Conservation (phyloP, 2,888 invertebrate species). For the Micoletzkya japonica region DNA sequence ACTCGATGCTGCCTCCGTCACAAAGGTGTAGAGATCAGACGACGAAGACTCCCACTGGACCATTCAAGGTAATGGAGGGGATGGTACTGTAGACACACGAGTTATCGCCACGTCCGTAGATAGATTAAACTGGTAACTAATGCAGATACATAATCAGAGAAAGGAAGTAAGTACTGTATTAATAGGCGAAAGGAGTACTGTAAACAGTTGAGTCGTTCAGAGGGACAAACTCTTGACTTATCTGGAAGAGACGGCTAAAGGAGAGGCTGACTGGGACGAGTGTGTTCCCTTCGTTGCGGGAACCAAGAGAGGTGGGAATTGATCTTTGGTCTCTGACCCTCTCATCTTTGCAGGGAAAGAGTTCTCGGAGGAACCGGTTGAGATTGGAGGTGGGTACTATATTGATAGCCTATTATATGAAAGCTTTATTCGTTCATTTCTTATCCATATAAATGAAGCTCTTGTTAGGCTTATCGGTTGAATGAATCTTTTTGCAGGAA, state of each 20-base stretch:
- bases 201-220: slow-evolving; percentile 5
- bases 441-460: background rate
- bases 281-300: slow-evolving; percentile 89
- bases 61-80: slow-evolving; percentile 74
- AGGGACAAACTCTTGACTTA: slow-evolving; percentile 92
- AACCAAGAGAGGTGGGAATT: slow-evolving; percentile 85
- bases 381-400: too few relatives aligned
- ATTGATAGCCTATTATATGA: too few relatives aligned
- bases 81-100: too few relatives aligned
- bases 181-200: too few relatives aligned
- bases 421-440: too few relatives aligned
- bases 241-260: slow-evolving; percentile 95
- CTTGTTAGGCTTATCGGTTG: background rate
- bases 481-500: background rate
- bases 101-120: too few relatives aligned
- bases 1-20: slow-evolving; percentile 91
- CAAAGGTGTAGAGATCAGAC: slow-evolving; percentile 95
- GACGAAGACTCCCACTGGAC: slow-evolving; percentile 90
- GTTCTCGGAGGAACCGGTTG: slow-evolving; percentile 11
- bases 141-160: too few relatives aligned
- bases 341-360: too few relatives aligned
- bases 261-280: slow-evolving; percentile 95
- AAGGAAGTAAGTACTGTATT: too few relatives aligned
- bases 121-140: too few relatives aligned
- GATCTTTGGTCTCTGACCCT: too few relatives aligned